Percentiles rank a stretch among this genome's conserved stretches.
Conservation (phyloP, 2,888 invertebrate genomes). For the Zhuqinia jingwanae region DNA sequence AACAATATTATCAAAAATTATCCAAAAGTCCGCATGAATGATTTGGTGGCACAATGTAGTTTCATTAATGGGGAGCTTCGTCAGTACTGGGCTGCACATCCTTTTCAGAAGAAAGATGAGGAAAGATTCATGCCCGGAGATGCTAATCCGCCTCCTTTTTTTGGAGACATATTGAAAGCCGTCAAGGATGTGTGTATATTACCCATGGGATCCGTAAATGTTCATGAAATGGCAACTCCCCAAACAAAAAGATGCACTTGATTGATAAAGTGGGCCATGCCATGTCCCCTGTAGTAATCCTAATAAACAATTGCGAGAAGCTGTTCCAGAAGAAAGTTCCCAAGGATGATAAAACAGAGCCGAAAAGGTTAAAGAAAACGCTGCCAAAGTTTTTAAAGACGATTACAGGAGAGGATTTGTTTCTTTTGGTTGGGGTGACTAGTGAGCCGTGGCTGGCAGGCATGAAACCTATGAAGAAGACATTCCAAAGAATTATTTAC, state of each 20-base stretch:
- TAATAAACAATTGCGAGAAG: constrained; percentile 93
- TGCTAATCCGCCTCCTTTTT: constrained; percentile 84
- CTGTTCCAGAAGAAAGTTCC: constrained; percentile 95
- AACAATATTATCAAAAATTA: constrained; percentile 94
- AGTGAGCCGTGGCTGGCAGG: constrained; percentile 87
- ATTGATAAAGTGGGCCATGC: constrained; percentile 92
- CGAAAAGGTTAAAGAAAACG: constrained; percentile 96
- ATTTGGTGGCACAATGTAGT: constrained; percentile 91
- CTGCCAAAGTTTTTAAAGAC: constrained; percentile 93
- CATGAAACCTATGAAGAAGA: constrained; percentile 85
- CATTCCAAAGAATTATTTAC: constrained; percentile 92
- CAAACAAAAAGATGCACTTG: constrained; percentile 90
- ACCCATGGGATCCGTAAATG: constrained; percentile 85
- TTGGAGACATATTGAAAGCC: constrained; percentile 93
- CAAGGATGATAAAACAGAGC: constrained; percentile 94
- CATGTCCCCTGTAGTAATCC: constrained; percentile 94
- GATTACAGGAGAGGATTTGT: constrained; percentile 90
- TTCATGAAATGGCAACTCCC: constrained; percentile 72
- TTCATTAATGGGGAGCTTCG: constrained; percentile 81
- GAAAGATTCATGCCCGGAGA: constrained; percentile 81
- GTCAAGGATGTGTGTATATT: constrained; percentile 94
- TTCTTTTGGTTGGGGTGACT: constrained; percentile 91
- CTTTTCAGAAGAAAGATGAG: constrained; percentile 54
- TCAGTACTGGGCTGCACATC: constrained; percentile 54
- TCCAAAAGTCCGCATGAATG: constrained; percentile 85